Conservation (phyloP, 37 sponge, comb jelly and placozoan genomes). For the Haliclona indistincta region DNA sequence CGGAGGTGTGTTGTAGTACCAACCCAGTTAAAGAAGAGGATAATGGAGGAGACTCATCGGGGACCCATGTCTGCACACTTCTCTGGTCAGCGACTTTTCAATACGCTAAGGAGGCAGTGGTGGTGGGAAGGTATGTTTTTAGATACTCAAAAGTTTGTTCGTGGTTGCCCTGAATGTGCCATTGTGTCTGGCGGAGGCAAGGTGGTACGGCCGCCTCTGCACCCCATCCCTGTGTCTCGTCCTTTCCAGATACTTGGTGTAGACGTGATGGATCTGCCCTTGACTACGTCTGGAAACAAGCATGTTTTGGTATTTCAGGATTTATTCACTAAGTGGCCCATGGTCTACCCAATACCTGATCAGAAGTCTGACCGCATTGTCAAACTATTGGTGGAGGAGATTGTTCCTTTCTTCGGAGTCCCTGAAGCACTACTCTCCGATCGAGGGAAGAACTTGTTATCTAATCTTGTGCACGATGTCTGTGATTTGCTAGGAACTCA, state of each 20-base stretch:
- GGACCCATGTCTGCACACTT: constrained; percentile 56
- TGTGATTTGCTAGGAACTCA: constrained; percentile 14
- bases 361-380: constrained; percentile 55
- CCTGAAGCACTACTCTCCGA: constrained; percentile 62
- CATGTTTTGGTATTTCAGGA: constrained; percentile 64
- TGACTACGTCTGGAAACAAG: constrained; percentile 10
- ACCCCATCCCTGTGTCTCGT: constrained; percentile 49
- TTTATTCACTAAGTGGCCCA: constrained; percentile 60
- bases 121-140: constrained; percentile 67
- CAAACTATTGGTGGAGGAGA: constrained; percentile 26
- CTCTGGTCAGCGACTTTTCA: constrained; percentile 41
- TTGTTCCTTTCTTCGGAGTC: constrained; percentile 49
- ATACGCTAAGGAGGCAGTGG: constrained; percentile 11
- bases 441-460: constrained; percentile 43
- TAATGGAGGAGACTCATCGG: constrained; percentile 48
- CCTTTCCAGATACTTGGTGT: constrained; percentile 66
- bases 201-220: constrained; percentile 27
- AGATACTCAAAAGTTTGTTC: constrained; percentile 11
- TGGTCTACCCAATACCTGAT: constrained; percentile 46
- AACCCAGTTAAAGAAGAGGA: not conserved
- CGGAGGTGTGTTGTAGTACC: constrained; percentile 61
- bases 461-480: constrained; percentile 43
- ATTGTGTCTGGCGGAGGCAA: constrained; percentile 15
- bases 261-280: constrained; percentile 50
- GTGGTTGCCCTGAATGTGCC: constrained; percentile 56